Base-by-base conservation (phyloP, 1,140 invertebrate genomes). In the Hestina assimilis region DNA sequence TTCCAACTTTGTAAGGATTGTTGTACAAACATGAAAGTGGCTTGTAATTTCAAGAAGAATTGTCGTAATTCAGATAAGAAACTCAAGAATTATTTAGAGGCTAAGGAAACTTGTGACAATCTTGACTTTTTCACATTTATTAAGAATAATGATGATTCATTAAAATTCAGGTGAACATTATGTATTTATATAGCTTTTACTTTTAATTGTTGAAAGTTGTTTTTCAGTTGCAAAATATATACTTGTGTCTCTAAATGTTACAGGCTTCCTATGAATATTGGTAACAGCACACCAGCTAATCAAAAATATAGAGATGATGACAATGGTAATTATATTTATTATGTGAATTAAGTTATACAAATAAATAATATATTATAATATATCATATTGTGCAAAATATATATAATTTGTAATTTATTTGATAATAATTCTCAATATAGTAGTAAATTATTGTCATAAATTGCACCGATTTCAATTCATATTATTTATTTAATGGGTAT, bases 1-100 rank as follows among this genome's bases (percentile, higher is more conserved):
- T 85, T 87, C 59, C 82, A 87, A 70, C 31, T 87, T 14, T 87
- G 83, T 38, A 77, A 78, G 60, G 73, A 79, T 14, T 87, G 83
- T 29, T 75, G 69, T 28, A 29, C 69, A 0, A 76, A 24, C 12
- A 42, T 42, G 40, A 42, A 42, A 20, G 6, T 11, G 7, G 40
- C 40, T 1, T 42, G 40, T 14, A 42, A 42, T 5, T 42, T 42
- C 12, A 42, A 42, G 9, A 23, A 42, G 15, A 38, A 17, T 38
- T 38, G 33, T 7, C 15, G 33, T 1, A 38, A 19, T 17, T 38
- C 33, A 0, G 33, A 38, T 11, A 38, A 38, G n/a, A 38, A 38
- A 17, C 33, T 38, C 8, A 38, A 14, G n/a, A 38, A 17, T 19
- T 38, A 38, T 9, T 19, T 38, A 38, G 33, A 19, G 6, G 8